These are phyloP conservation scores for Ctena decussata DNA, from an alignment of 2,888 invertebrate genomes.

Conservation along the genomic window DNA sequence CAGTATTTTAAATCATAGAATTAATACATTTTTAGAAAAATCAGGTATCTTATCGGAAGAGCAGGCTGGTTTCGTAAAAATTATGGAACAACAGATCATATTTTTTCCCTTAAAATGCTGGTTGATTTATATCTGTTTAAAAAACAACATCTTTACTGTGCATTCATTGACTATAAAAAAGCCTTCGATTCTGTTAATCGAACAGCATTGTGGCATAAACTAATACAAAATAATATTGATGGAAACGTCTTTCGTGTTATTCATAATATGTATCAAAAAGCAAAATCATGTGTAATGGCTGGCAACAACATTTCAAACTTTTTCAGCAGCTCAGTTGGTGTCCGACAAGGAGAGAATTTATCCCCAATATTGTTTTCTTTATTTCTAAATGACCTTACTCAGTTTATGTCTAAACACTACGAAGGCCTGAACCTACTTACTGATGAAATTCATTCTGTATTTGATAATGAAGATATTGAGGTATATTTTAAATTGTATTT, in stretches of 20 bases:
- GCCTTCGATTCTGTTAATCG: background rate
- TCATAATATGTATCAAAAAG: background rate
- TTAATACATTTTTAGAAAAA: background rate
- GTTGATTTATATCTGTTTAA: background rate
- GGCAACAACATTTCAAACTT: background rate
- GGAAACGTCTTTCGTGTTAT: background rate
- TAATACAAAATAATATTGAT: background rate
- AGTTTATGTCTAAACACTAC: background rate
- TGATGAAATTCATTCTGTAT: background rate
- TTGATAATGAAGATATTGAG: constrained; percentile 22
- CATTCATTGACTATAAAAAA: background rate
- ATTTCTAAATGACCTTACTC: background rate
- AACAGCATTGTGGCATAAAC: background rate
- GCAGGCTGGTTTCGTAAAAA: background rate
- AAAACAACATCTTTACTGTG: background rate
- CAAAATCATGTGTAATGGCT: constrained; percentile 3
- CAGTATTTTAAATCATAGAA: background rate
- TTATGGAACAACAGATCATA: constrained; percentile 1
- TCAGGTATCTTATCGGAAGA: background rate
- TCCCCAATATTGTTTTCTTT: constrained; percentile 8
- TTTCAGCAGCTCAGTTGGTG: constrained; percentile 9
- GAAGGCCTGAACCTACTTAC: background rate
- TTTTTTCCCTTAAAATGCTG: background rate
- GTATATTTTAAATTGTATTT: constrained; percentile 26
- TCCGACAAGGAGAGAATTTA: background rate